Conservation (phyloP, 1,140 invertebrate genomes). For the Drosophila lacteicornis region DNA sequence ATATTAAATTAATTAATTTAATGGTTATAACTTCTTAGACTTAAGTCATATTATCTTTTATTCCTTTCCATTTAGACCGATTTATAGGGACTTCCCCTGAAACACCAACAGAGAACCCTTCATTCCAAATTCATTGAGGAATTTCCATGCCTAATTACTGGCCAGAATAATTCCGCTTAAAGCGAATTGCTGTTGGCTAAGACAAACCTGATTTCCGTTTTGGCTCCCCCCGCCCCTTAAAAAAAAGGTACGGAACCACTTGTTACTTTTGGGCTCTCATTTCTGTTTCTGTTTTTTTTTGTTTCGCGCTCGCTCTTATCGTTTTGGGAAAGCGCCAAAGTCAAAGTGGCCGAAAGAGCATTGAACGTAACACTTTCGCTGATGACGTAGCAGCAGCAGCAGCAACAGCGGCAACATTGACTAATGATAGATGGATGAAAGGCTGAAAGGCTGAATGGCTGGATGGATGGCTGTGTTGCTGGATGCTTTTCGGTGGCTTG, state of each 20-base stretch:
- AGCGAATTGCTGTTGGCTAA: conserved; percentile 20
- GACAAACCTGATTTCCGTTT: conserved; percentile 35
- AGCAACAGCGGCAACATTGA: conserved; percentile 52
- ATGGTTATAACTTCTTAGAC: too few relatives aligned
- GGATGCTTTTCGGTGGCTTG: conserved; percentile 55
- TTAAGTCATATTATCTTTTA: too few relatives aligned
- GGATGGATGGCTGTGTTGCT: conserved; percentile 39
- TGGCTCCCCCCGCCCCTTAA: not conserved
- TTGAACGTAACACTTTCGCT: conserved; percentile 82
- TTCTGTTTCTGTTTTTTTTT: conserved; percentile 14
- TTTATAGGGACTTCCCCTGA: not conserved
- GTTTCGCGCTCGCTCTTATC: conserved; percentile 29
- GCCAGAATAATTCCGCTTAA: conserved; percentile 27
- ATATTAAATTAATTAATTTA: too few relatives aligned
- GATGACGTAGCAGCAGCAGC: conserved; percentile 35
- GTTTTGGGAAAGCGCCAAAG: conserved; percentile 77
- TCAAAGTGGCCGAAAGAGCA: conserved; percentile 66
- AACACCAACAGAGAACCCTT: conserved; percentile 2
- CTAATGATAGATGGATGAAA: conserved; percentile 69
- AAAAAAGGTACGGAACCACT: conserved; percentile 59
- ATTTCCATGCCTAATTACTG: conserved; percentile 75
- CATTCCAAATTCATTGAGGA: conserved; percentile 44
- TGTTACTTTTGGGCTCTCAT: conserved; percentile 60
- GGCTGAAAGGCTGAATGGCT: conserved; percentile 31
- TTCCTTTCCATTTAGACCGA: too few relatives aligned